Base-by-base conservation (phyloP, 2,113 vertebrate species). In the Petrocephalus microphthalmus region DNA sequence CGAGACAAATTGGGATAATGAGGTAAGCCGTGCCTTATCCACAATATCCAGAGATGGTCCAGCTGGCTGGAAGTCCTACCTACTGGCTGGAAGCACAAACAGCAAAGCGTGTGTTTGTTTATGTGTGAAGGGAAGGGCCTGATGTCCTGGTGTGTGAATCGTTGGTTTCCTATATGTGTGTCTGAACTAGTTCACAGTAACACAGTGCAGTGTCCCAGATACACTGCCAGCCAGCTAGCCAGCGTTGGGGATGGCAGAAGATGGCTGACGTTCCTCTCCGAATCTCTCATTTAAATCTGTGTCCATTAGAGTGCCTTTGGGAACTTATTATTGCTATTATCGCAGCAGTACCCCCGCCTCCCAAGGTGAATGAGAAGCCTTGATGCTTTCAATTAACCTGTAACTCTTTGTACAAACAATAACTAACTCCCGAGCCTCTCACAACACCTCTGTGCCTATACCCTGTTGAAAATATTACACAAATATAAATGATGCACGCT, bases 1-100 rank as follows among this genome's bases (percentile, higher is more conserved):
- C 93, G 90, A 94, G 90, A 88, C 92, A 94, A 96, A 96, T 97
- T 95, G 96, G 94, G 91, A 95, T 96, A 96, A 97, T 95, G 89
- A 96, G 95, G 92, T 94, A 95, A 94, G 93, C 93, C 90, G 91
- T 90, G 88, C 91, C 92, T 96, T 93, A 95, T 94, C 93, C 92
- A 92, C 88, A 90, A 91, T 93, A 94, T 92, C 85, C 92, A 93
- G 93, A 89, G 91, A 89, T 7, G 0, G 78, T 88, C 92, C 94
- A 94, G 91, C 91, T 94, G 94, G 92, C 91, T 88, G n/a, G 13
- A 82, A 82, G 11, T 29, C 78, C 17, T 42, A 29, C 33, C 29
- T 82, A 82, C 11, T 74, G 67, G 19, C 45, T 84, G 47, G 45
- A 17, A 49, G 82, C 71, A 42, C 17, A 33, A 19, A 19, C 71